Percentiles rank a stretch among this genome's conserved stretches.
These are phyloP conservation scores for Drosophila micromelanica DNA, from an alignment of 1,140 invertebrate species.

Conservation along the genomic window DNA sequence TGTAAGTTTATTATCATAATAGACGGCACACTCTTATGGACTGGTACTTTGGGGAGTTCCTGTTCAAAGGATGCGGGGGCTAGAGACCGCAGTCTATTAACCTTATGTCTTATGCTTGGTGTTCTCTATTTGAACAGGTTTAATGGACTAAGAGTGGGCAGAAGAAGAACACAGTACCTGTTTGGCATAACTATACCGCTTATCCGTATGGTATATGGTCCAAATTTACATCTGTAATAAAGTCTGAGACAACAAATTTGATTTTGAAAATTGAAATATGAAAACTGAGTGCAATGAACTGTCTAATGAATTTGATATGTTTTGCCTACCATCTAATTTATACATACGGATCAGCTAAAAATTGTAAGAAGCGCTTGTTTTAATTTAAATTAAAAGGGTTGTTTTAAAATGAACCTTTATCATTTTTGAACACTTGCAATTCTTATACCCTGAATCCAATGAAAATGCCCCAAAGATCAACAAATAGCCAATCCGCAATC, in stretches of 20 bases:
- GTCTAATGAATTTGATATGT: too few relatives aligned
- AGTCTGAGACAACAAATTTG: background rate
- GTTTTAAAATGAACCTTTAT: too few relatives aligned
- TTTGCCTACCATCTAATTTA: too few relatives aligned
- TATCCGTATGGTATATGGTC: slow-evolving; percentile 16
- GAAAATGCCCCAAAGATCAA: too few relatives aligned
- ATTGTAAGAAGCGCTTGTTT: too few relatives aligned
- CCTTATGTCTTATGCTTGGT: slow-evolving; percentile 57
- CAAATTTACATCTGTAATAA: slow-evolving; percentile 48
- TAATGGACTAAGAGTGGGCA: slow-evolving; percentile 39
- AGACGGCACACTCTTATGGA: slow-evolving; percentile 61
- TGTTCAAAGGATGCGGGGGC: too few relatives aligned
- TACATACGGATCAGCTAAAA: too few relatives aligned
- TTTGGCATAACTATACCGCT: slow-evolving; percentile 18
- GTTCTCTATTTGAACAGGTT: slow-evolving; percentile 53
- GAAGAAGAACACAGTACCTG: slow-evolving; percentile 21
- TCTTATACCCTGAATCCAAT: too few relatives aligned
- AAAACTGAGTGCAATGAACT: too few relatives aligned
- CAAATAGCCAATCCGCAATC: too few relatives aligned
- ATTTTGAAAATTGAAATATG: background rate
- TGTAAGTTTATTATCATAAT: slow-evolving; percentile 80
- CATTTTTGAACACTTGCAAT: too few relatives aligned
- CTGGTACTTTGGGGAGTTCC: slow-evolving; percentile 54
- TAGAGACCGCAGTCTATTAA: slow-evolving; percentile 55
- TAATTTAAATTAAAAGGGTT: too few relatives aligned